Base-by-base conservation (phyloP, 1,140 invertebrate genomes). In the Meloidogyne exigua region DNA sequence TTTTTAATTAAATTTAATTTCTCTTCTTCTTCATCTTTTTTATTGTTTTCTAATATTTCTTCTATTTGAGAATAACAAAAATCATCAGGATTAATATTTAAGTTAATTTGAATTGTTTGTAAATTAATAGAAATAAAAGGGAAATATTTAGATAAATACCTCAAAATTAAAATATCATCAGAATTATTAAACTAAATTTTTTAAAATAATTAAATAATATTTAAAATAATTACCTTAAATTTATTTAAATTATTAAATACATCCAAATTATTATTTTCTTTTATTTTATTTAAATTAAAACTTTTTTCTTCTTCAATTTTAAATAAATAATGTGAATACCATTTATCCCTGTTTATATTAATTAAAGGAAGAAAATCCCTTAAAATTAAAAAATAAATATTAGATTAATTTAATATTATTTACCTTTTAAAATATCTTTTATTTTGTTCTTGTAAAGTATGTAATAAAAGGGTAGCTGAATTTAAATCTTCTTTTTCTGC, bases 391-490 rank as follows among this genome's bases (percentile, higher is more conserved):
- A 5, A 18, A 44, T n/a, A 44, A 0, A 32, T 23, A 36, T 25
- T 28, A 21, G 12, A 69, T 36, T 69, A 68, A 68, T 21, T 69
- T 39, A 69, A 36, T 11, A 13, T 36, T 69, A 69, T 12, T 15
- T 36, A 28, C 23, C 2, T 39, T 26, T 69, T 69, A 36, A 69
- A 69, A 69, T 44, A 36, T 69, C 28, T 44, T 13, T 44, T 13
- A 7, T 57, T 73, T 57, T 64, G 72, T 32, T 73, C 23, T 11
- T 73, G 72, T 42, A 73, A 39, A 57, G 72, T 73, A 39, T 73
- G 72, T 4, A 73, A 65, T n/a, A 57, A 73, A n/a, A 73, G 49
- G 9, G 28, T 7, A 13, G 72, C 57, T 23, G 13, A 26, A 39
- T 73, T 57, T 64, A 73, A 26, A 62, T 73, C 72, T 15, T 13